A percentile compares a stretch with the other conserved stretches of the same genome.
Evolutionary conservation across 2,113 vertebrate species (phyloP).

Genomic region (Prochilodus magdalenae): DNA sequence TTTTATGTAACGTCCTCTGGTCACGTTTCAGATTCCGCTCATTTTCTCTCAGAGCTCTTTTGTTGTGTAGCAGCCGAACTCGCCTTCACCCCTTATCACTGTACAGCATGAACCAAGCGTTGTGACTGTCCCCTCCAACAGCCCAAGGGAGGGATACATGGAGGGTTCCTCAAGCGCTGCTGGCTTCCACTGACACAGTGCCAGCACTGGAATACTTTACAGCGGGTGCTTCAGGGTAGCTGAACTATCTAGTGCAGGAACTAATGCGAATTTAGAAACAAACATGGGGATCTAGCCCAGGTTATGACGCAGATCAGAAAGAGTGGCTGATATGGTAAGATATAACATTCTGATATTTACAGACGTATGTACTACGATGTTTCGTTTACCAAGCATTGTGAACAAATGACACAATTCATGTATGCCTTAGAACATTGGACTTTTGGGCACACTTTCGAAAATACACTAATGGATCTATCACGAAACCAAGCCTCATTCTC

Average conservation of each 20-base stretch:
- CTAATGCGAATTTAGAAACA: neutral
- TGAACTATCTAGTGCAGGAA: neutral
- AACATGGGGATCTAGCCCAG: too few relatives aligned
- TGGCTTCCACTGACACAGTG: neutral
- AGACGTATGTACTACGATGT: too few relatives aligned
- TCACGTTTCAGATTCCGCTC: neutral
- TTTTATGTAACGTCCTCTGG: neutral
- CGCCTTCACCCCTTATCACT: neutral
- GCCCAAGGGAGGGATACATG: neutral
- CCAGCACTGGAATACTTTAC: neutral
- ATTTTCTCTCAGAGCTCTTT: neutral
- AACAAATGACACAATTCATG: too few relatives aligned
- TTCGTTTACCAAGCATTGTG: too few relatives aligned
- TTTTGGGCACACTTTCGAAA: too few relatives aligned
- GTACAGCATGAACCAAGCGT: neutral
- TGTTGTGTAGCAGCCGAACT: neutral
- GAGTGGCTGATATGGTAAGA: too few relatives aligned
- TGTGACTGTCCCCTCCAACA: neutral
- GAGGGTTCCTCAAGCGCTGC: neutral
- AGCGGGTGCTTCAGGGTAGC: neutral
- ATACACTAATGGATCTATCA: too few relatives aligned
- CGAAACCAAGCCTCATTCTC: too few relatives aligned
- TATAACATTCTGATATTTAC: too few relatives aligned
- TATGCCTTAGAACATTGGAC: too few relatives aligned
- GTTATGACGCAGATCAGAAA: neutral